Evolutionary conservation across 2,888 invertebrate genomes (phyloP).

Genomic region (Heliothis peltigera): DNA sequence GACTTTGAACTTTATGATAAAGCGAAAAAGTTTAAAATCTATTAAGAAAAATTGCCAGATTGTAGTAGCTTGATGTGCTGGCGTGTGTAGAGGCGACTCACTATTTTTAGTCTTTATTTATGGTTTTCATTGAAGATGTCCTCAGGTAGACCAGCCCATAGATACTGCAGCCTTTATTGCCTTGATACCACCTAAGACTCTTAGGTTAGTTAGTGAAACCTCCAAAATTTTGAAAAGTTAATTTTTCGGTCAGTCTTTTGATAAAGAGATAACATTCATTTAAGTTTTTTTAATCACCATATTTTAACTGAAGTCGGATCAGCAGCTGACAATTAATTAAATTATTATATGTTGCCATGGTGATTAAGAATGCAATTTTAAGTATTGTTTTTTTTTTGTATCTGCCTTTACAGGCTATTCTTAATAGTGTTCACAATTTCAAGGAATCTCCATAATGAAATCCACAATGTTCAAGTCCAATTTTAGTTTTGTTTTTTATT

Average conservation of each 20-base stretch:
- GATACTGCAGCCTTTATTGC: neutral
- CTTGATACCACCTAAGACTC: neutral
- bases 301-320: conserved; percentile 21
- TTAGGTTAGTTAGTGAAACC: conserved; percentile 16
- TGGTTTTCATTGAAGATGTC: too few species aligned
- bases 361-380: neutral
- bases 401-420: conserved; percentile 3
- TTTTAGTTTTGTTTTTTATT: conserved; percentile 14
- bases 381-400: neutral
- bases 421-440: conserved; percentile 10
- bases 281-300: conserved; percentile 16
- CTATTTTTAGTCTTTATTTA: too few species aligned
- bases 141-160: too few species aligned
- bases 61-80: too few species aligned
- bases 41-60: too few species aligned
- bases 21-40: too few species aligned
- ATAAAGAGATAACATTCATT: conserved; percentile 46
- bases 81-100: too few species aligned
- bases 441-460: neutral
- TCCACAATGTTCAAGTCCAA: conserved; percentile 9
- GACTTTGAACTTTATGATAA: too few species aligned
- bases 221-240: conserved; percentile 42
- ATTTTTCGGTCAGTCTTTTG: conserved; percentile 55
- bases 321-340: conserved; percentile 30
- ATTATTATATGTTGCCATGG: too few species aligned